Base-by-base conservation (phyloP, 2,113 vertebrate species). In the Ginglymostoma cirratum region DNA sequence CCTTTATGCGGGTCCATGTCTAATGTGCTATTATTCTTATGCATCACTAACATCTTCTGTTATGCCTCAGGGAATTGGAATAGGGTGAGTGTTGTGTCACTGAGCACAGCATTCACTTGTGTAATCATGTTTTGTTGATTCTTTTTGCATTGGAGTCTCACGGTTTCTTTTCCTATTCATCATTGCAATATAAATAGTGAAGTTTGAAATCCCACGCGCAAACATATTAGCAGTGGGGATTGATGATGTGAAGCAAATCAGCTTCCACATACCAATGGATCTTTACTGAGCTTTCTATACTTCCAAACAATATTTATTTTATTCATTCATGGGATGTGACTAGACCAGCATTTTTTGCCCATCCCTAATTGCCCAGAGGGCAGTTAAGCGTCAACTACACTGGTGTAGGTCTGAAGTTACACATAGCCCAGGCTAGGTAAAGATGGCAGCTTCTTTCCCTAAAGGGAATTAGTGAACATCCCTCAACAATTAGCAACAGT, bases 301-400 rank as follows among this genome's bases (percentile, higher is more conserved):
- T 86, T 92, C 87, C 87, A 92, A 92, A 90, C 87, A 90, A 92
- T 61, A 34, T 65, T 90, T 61, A 61, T 61, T 61, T 61, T 61
- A 61, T 61, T 61, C 55, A 61, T 61, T 61, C 55, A 61, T 12
- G 10, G 55, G 7, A 61, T 61, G 8, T 61, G 55, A 61, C 55
- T 61, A 61, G 55, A 61, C 7, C 12, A 61, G 55, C 7, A 61
- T 61, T 1, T 61, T 10, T 61, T 61, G 55, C 55, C 55, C 55
- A 61, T 61, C 55, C 55, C 12, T 61, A 61, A 61, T 61, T 61
- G 55, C 55, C 55, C 55, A 61, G 55, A 61, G 55, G 55, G 10
- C 8, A 61, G 55, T 61, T 61, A 61, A 12, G 55, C 12, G 55
- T 61, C 6, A 61, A 61, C 55, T 2, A 12, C 55, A 7, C 8